These are phyloP conservation scores for Cirrhinus mrigala DNA, from an alignment of 2,797 vertebrate species.

Conservation along the genomic window DNA sequence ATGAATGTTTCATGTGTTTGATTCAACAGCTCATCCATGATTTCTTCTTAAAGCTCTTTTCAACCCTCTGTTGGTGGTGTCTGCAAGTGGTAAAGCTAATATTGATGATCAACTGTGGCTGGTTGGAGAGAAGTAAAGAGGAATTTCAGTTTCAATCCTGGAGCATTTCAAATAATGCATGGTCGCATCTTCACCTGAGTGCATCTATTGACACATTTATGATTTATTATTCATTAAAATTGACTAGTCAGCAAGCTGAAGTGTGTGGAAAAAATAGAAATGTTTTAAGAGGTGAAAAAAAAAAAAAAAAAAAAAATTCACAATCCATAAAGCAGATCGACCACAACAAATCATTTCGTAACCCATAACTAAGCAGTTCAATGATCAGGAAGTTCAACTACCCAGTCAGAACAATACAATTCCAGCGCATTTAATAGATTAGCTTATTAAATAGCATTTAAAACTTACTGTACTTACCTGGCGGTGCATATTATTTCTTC, in stretches of 20 bases:
- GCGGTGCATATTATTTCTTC: not conserved
- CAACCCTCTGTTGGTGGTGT: not conserved
- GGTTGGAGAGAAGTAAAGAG: not conserved
- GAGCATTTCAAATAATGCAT: slow-evolving; percentile 2
- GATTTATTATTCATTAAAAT: slow-evolving; percentile 27
- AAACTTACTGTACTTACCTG: not conserved
- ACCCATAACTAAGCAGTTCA: not conserved
- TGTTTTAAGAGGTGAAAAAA: not conserved
- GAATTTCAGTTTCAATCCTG: not conserved
- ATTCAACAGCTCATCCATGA: slow-evolving; percentile 5
- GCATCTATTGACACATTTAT: slow-evolving; percentile 18
- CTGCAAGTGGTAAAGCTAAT: not conserved
- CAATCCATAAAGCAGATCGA: not conserved
- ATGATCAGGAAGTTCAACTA: not conserved
- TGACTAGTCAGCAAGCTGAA: slow-evolving; percentile 22
- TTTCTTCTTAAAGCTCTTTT: not conserved
- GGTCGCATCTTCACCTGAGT: not conserved
- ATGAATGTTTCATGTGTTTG: slow-evolving; percentile 7
- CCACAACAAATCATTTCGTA: not conserved
- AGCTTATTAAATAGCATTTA: not conserved
- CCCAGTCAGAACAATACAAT: not conserved
- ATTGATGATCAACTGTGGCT: not conserved
- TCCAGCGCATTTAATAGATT: not conserved
- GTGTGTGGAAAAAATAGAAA: not conserved
- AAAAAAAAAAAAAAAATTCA: not conserved